Base-by-base conservation (phyloP, 2,113 vertebrate species). In the Hippopotamus amphibius region DNA sequence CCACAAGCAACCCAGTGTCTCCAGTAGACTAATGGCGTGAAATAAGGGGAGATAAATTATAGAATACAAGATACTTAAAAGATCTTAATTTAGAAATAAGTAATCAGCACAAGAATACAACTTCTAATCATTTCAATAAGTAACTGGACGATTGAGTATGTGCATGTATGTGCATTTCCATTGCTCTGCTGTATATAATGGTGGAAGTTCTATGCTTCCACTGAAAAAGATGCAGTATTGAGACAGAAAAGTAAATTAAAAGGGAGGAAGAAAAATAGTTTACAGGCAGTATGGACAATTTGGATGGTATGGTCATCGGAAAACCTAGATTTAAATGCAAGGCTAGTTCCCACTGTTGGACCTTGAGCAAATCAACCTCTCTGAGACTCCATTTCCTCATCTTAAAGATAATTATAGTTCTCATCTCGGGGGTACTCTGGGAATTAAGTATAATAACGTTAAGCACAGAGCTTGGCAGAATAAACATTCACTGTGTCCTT, bases 111-210 rank as follows among this genome's bases (percentile, higher is more conserved):
- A 91, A 71, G 48, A 94, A 88, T 61, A 46, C 12, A 77, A 55
- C 48, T 68, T 82, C 63, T 95, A 80, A 22, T 68, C 59, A 85
- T 81, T 88, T 82, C 53, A 72, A 91, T 61, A 92, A 85, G n/a
- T 80, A 82, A 57, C 12, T 69, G 9, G 13, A 86, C 46, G 76
- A 85, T 76, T 53, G 2, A 21, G 21, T 19, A 21, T 5, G 7
- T 66, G 8, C 22, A 2, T 71, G 15, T 59, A 14, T 37, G 13
- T 28, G 16, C 6, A 4, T 68, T 6, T 68, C 82, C 24, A 41
- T 14, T 30, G 6, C 11, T 84, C 30, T 91, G 2, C 37, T 68
- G 41, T 91, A 93, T 74, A 2, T 59, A 85, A 77, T 81, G 30
- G 19, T 74, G 28, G n/a, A 69, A 71, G 76, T 28, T 30, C n/a